A percentile compares a stretch with the other conserved stretches of the same genome.
These are phyloP conservation scores for Oedothorax gibbosus DNA, from an alignment of 1,140 invertebrate genomes.

Conservation along the genomic window DNA sequence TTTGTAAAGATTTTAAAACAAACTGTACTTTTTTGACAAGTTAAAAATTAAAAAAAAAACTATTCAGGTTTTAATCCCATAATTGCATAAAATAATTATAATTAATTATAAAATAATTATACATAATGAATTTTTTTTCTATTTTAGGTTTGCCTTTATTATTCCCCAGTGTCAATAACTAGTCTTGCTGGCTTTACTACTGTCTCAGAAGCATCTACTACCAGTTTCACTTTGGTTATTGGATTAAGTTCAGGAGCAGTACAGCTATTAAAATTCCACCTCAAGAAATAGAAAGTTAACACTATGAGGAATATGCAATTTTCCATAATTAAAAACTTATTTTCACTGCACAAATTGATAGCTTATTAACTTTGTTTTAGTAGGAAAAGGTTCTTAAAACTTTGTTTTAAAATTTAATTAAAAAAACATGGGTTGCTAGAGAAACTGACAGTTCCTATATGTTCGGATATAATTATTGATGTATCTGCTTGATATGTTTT, in stretches of 20 bases:
- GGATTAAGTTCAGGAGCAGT: constrained; percentile 25
- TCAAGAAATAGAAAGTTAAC: neutral
- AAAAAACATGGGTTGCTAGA: too few relatives aligned
- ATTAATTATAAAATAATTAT: neutral
- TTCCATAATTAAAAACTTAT: neutral
- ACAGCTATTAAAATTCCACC: constrained; percentile 12
- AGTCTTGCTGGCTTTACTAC: neutral
- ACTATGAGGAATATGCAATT: neutral
- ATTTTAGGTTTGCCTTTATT: constrained; percentile 29
- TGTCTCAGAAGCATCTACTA: neutral
- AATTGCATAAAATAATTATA: neutral
- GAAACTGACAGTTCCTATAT: too few relatives aligned
- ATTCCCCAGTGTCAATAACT: constrained; percentile 24
- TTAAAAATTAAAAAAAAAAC: too few relatives aligned
- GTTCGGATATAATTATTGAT: too few relatives aligned
- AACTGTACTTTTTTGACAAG: too few relatives aligned
- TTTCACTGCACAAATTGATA: too few relatives aligned
- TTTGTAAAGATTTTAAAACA: neutral
- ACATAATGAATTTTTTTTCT: neutral
- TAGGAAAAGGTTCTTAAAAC: too few relatives aligned
- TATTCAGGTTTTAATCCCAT: too few relatives aligned
- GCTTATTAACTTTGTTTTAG: too few relatives aligned
- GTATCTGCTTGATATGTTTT: too few relatives aligned
- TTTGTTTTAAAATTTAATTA: too few relatives aligned
- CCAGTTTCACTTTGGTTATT: constrained; percentile 1